A percentile compares a stretch with the other conserved stretches of the same genome.
Evolutionary conservation across 2,797 vertebrate genomes (phyloP).

Genomic region (Spizella passerina): DNA sequence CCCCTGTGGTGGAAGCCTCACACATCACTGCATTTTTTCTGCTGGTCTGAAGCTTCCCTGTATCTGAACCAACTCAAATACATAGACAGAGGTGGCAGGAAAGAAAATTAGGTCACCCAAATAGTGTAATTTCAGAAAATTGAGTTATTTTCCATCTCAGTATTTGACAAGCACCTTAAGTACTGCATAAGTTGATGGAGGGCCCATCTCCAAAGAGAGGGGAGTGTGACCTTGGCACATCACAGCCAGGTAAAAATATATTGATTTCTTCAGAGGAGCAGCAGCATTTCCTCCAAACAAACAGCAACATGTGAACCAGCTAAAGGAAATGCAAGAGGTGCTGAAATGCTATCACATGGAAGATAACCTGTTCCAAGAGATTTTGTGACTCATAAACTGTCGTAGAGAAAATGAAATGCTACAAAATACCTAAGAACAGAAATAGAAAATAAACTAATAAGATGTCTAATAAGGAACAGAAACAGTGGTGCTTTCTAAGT

Average conservation of each 20-base stretch:
- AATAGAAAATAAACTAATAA: neutral
- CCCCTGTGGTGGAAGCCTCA: neutral
- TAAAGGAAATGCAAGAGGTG: neutral
- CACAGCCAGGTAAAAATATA: neutral
- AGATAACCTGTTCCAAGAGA: neutral
- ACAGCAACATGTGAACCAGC: neutral
- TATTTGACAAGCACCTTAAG: neutral
- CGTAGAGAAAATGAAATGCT: neutral
- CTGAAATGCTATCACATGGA: neutral
- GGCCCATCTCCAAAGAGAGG: neutral
- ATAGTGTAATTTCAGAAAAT: neutral
- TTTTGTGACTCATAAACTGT: neutral
- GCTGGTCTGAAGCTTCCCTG: neutral
- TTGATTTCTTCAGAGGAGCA: neutral
- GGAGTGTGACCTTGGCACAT: neutral
- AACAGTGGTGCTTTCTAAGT: neutral
- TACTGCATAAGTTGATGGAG: neutral
- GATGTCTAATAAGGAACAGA: neutral
- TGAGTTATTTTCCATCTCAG: neutral
- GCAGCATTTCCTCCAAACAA: neutral
- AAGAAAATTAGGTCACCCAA: neutral
- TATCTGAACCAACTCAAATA: neutral
- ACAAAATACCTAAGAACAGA: neutral
- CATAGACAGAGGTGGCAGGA: neutral
- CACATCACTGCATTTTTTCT: rapidly evolving